Evolutionary conservation across 2,888 invertebrate species (phyloP).

Genomic region (Anorthoa munda): DNA sequence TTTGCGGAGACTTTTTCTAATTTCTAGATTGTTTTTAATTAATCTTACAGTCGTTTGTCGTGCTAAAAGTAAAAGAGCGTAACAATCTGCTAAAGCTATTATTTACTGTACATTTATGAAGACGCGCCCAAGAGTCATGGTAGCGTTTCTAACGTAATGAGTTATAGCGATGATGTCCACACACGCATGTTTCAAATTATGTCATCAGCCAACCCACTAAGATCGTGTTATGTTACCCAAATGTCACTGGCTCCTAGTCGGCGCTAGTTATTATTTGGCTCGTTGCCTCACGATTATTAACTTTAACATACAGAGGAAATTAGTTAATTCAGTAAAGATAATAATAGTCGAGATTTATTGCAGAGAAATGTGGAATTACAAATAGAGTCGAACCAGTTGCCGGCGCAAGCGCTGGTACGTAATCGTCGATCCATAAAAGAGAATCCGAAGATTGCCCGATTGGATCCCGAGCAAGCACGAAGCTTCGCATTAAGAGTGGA

Average conservation of each 20-base stretch:
- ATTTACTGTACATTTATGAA: conserved; percentile 64
- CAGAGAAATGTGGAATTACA: conserved; percentile 59
- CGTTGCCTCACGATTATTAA: conserved; percentile 83
- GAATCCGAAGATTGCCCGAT: conserved; percentile 81
- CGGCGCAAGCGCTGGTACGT: conserved; percentile 64
- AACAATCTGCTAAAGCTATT: conserved; percentile 50
- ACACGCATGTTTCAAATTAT: conserved; percentile 84
- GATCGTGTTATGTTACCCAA: conserved; percentile 82
- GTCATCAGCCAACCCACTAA: conserved; percentile 81
- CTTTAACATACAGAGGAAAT: conserved; percentile 74
- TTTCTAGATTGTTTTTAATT: not conserved
- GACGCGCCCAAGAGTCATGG: conserved; percentile 65
- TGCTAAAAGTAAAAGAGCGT: conserved; percentile 4
- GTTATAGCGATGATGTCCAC: conserved; percentile 77
- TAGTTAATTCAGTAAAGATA: conserved; percentile 67
- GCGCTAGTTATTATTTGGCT: conserved; percentile 85
- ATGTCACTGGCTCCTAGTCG: conserved; percentile 81
- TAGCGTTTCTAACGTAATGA: conserved; percentile 76
- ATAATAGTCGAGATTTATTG: conserved; percentile 63
- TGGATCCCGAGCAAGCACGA: conserved; percentile 77
- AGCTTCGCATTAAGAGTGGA: conserved; percentile 77
- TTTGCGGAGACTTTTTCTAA: not conserved
- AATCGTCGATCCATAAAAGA: conserved; percentile 78
- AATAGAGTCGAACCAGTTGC: conserved; percentile 65
- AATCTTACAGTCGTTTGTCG: conserved; percentile 7